Conservation (phyloP, 2,113 vertebrate species). For the Alligator sinensis region DNA sequence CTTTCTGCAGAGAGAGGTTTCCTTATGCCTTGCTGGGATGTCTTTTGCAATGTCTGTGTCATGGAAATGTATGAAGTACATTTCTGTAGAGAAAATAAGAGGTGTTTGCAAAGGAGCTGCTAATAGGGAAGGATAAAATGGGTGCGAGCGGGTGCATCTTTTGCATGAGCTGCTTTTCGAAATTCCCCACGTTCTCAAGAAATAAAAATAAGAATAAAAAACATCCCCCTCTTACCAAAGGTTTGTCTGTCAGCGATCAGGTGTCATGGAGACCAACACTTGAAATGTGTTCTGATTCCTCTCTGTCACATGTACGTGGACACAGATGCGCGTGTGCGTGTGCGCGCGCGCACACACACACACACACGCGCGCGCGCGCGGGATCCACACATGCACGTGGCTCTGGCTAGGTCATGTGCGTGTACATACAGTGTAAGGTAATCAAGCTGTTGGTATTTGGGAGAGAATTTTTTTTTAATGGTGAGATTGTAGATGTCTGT, state of each 20-base stretch:
- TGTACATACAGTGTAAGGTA: rapidly evolving
- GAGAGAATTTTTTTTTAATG: background rate
- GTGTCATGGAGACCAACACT: background rate
- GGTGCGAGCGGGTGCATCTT: background rate
- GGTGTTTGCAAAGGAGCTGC: background rate
- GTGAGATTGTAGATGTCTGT: background rate
- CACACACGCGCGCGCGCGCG: no score
- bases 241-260: background rate
- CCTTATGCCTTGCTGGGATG: background rate
- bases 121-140: background rate
- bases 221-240: background rate
- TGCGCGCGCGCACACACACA: background rate
- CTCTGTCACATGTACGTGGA: background rate
- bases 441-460: background rate
- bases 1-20: background rate
- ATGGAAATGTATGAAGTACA: background rate
- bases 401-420: rapidly evolving
- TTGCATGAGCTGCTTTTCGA: background rate
- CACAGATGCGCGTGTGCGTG: background rate
- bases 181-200: background rate
- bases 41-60: background rate
- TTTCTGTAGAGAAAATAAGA: background rate
- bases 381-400: no score
- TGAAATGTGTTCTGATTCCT: background rate
- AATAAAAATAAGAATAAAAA: background rate